Conservation (phyloP, 2,888 invertebrate species). For the Noctua janthe region DNA sequence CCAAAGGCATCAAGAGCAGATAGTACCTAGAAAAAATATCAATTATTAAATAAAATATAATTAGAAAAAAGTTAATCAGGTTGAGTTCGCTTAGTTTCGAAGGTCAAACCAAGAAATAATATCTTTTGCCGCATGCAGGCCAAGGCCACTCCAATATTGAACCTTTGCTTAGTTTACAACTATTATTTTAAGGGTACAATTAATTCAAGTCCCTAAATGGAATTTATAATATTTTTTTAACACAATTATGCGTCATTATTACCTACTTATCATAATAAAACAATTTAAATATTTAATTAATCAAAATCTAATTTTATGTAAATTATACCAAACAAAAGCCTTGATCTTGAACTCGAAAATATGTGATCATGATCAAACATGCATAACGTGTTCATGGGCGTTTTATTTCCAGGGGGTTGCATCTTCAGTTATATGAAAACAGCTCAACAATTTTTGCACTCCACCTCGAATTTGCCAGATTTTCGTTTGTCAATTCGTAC, state of each 20-base stretch:
- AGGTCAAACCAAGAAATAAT: background rate
- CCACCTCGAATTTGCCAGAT: no score
- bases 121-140: background rate
- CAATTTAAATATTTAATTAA: background rate
- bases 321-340: slow-evolving; percentile 1
- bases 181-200: background rate
- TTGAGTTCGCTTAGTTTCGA: background rate
- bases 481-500: no score
- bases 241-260: background rate
- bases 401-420: no score
- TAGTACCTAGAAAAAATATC: slow-evolving; percentile 91
- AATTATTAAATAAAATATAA: no score
- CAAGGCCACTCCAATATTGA: background rate
- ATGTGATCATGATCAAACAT: background rate
- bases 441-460: no score
- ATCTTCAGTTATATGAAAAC: no score
- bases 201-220: background rate
- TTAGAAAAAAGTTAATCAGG: slow-evolving; percentile 17
- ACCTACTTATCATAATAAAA: slow-evolving; percentile 1
- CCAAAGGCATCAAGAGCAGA: slow-evolving; percentile 92
- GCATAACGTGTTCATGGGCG: background rate
- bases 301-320: background rate
- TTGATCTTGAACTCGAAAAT: slow-evolving; percentile 1
- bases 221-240: background rate
- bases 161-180: no score